Evolutionary conservation across 2,888 invertebrate species (phyloP).

Genomic region (Lithodes maja): DNA sequence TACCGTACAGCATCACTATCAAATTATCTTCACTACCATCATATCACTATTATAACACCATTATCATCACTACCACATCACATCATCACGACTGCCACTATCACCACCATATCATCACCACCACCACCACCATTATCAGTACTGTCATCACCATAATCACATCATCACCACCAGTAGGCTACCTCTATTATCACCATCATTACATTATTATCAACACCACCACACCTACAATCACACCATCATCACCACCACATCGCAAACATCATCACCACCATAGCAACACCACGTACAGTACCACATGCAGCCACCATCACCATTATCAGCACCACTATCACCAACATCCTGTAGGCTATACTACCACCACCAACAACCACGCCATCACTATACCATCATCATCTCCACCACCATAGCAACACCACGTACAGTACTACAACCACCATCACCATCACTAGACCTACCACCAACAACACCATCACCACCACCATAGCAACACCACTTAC

Average conservation of each 20-base stretch:
- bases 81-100: background rate
- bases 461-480: background rate
- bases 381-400: no score
- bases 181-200: background rate
- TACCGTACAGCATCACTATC: background rate
- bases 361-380: no score
- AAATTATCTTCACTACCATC: background rate
- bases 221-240: background rate
- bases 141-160: background rate
- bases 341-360: no score
- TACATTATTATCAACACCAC: background rate
- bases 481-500: background rate
- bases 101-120: background rate
- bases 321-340: no score
- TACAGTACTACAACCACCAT: background rate
- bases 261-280: background rate
- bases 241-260: background rate
- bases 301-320: background rate
- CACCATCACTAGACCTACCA: background rate
- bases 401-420: background rate
- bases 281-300: background rate
- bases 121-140: background rate
- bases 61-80: background rate
- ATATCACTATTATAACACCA: background rate
- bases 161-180: background rate